A percentile compares a stretch with the other conserved stretches of the same genome.
These are phyloP conservation scores for Epinephelus malabaricus DNA, from an alignment of 2,797 vertebrate species.

Conservation along the genomic window DNA sequence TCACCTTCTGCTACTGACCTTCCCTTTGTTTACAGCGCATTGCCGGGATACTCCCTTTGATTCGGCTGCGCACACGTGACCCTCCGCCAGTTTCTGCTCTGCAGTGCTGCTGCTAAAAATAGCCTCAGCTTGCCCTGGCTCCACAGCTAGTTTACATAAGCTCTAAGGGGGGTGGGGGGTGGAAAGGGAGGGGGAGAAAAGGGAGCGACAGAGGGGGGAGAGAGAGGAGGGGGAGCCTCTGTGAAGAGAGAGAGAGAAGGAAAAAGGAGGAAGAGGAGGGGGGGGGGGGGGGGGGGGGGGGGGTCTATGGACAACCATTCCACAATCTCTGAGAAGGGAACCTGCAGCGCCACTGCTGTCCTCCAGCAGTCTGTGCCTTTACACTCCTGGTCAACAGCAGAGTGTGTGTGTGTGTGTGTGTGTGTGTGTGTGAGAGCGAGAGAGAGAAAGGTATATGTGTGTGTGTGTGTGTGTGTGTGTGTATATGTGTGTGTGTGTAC, in stretches of 20 bases:
- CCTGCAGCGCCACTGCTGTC: slow-evolving; percentile 78
- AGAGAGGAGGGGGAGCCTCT: slow-evolving; percentile 55
- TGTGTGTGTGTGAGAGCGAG: neutral
- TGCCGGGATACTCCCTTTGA: slow-evolving; percentile 96
- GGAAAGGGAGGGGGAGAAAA: slow-evolving; percentile 36
- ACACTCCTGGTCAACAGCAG: slow-evolving; percentile 75
- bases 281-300: slow-evolving; percentile 16
- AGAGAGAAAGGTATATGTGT: slow-evolving; percentile 29
- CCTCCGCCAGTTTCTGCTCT: slow-evolving; percentile 91
- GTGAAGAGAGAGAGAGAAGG: slow-evolving; percentile 56
- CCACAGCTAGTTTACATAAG: slow-evolving; percentile 94
- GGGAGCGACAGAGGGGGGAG: slow-evolving; percentile 44
- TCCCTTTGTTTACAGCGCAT: slow-evolving; percentile 94
- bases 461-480: slow-evolving; percentile 6
- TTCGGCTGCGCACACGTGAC: slow-evolving; percentile 91
- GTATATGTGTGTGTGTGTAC: slow-evolving; percentile 27
- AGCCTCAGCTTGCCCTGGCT: slow-evolving; percentile 92
- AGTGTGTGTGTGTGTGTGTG: slow-evolving; percentile 49
- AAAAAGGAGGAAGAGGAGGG: slow-evolving; percentile 6
- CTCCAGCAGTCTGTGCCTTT: slow-evolving; percentile 77
- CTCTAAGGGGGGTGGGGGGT: slow-evolving; percentile 83
- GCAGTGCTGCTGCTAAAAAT: slow-evolving; percentile 95
- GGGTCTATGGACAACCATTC: slow-evolving; percentile 80
- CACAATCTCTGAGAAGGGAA: slow-evolving; percentile 81
- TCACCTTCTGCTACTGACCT: slow-evolving; percentile 90